Evolutionary conservation across 2,797 vertebrate genomes (phyloP), one percentile per base, ranked within the genome.

Genomic region (Brotula barbata): DNA sequence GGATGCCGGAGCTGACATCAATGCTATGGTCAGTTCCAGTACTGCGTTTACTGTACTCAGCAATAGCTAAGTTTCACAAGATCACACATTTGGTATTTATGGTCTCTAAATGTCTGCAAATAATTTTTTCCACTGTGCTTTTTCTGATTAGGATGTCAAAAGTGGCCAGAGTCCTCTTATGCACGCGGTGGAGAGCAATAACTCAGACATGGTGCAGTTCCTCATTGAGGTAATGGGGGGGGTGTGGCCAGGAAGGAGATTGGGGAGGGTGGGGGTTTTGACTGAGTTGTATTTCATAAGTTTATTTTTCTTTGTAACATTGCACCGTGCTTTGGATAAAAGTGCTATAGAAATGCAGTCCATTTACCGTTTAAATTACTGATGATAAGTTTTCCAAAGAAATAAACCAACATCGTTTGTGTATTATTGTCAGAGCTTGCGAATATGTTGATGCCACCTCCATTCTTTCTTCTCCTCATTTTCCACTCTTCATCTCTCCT

Each of bases 131-230:
- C 75, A 31, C 64, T 50, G 57, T 64, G 39, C 50, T 71, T 75
- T 41, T 55, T 20, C 15, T 20, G 31, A 75, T 51, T 73, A 96
- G 95, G 95, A 96, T 71, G 89, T 93, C 56, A 97, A 97, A 82
- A 97, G 94, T 22, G 95, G 95, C 20, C 91, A 93, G 66, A 95
- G 90, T 64, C 92, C 95, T 4, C 89, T 97, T 43, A 91, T 95
- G 73, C 93, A 95, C 3, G 95, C 94, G 0, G 95, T 96, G 64
- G 95, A 96, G 70, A 93, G 87, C 65, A 91, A 92, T 82, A 92
- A 86, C 12, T 43, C 83, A 57, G 91, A 92, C 55, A 93, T 96
- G 93, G 92, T 95, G 59, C 85, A 89, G 70, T 90, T 96, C 68
- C 91, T 97, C 23, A 89, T 96, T 56, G 92, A 95, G 93, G 95